These are phyloP conservation scores for Propithecus deckenii DNA, from an alignment of 2,797 vertebrate genomes.

Conservation along the genomic window DNA sequence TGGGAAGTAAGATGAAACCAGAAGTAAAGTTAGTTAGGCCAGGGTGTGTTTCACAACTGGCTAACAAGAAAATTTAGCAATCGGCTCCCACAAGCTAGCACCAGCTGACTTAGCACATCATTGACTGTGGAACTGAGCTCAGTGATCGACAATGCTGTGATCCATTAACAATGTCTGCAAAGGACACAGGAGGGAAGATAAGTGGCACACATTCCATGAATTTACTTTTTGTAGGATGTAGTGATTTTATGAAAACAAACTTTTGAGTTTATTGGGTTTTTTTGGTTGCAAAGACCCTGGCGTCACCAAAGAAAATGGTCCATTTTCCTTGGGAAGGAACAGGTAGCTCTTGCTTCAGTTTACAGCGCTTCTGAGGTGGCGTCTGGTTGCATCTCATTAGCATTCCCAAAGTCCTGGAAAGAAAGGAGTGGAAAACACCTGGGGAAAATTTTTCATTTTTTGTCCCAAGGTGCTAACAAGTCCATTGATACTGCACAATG, in stretches of 20 bases:
- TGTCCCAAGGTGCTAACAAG: background rate
- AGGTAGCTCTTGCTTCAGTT: background rate
- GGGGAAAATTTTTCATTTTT: background rate
- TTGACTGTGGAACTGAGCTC: background rate
- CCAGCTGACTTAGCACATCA: background rate
- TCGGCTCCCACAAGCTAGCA: background rate
- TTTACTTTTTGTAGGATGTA: background rate
- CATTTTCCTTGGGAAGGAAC: background rate
- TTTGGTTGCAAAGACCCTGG: background rate
- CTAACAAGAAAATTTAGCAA: background rate
- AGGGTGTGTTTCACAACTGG: background rate
- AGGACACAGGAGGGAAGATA: background rate
- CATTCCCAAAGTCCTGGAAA: background rate
- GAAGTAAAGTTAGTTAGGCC: background rate
- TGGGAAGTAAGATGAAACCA: background rate
- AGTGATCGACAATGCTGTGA: background rate
- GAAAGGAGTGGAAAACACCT: background rate
- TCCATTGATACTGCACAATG: background rate
- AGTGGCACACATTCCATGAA: background rate
- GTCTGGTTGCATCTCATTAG: background rate
- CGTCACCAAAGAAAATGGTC: background rate
- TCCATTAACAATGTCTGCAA: slow-evolving; percentile 1
- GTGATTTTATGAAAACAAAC: background rate
- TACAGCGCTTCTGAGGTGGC: background rate
- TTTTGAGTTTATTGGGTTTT: background rate